Base-by-base conservation (phyloP, 2,888 invertebrate genomes). In the Argyresthia albistria region DNA sequence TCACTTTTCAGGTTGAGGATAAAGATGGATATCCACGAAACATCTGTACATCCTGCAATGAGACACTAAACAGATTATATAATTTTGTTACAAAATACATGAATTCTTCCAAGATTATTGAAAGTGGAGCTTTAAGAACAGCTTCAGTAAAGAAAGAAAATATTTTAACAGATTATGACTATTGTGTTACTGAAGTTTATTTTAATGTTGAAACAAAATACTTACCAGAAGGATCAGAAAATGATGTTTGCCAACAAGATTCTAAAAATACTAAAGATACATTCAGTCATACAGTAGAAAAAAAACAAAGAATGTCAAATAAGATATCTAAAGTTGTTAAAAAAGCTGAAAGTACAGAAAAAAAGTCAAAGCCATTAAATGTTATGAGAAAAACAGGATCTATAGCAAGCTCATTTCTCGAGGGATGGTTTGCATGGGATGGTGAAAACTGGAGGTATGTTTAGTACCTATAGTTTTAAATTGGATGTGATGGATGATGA, bases 361-460 rank as follows among this genome's bases (percentile, higher is more conserved):
- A 43, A 49, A 4, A 10, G 16, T 43, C 12, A 47, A 43, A 25
- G 25, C 25, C 25, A 25, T 25, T 25, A 50, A 16, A 36, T 46
- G 55, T 52, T 39, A 57, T 53, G 37, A 59, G 56, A 51, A 65
- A 62, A 56, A 72, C 70, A 16, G 75, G 69, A 58, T 77, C 66
- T 60, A 68, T 81, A 55, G 81, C 81, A 47, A 68, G 79, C 50
- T 80, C 84, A 56, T 66, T 86, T 59, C 62, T 84, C 60, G 86
- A 86, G 69, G 80, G 79, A 46, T 74, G 76, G 56, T 86, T 76
- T 64, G 52, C 63, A 42, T 88, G 84, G 84, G 76, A 61, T 62
- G 84, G 79, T 49, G 73, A 76, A 60, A 67, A 67, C 66, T 86
- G 84, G 86, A 78, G 84, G 87, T 88, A 81, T 25, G 25, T 4